Percentiles rank a stretch among this genome's conserved stretches.
These are phyloP conservation scores for Bradynema listronoti DNA, from an alignment of 1,140 invertebrate species.

Conservation along the genomic window DNA sequence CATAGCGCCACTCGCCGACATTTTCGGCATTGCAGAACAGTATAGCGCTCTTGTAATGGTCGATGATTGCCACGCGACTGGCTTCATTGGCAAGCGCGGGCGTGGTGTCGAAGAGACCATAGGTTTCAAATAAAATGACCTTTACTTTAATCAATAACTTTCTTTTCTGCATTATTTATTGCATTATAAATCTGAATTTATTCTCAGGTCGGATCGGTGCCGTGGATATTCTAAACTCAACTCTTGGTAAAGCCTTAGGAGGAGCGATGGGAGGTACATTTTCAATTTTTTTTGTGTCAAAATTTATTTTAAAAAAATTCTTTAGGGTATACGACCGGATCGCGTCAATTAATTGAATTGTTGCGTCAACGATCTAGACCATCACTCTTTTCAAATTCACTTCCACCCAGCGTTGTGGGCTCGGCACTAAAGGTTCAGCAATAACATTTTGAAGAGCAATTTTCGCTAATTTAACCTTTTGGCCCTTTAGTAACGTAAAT, in stretches of 20 bases:
- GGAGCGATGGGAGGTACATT: slow-evolving; percentile 73
- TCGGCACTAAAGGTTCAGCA: slow-evolving; percentile 68
- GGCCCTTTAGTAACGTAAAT: too few relatives aligned
- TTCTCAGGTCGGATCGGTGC: slow-evolving; percentile 66
- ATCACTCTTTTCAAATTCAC: slow-evolving; percentile 80
- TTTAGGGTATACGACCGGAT: slow-evolving; percentile 61
- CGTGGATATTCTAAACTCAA: slow-evolving; percentile 85
- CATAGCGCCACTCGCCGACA: slow-evolving; percentile 70
- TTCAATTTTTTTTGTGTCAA: too few relatives aligned
- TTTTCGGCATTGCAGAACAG: slow-evolving; percentile 71
- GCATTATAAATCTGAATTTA: slow-evolving; percentile 59
- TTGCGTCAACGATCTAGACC: slow-evolving; percentile 78
- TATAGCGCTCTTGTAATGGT: slow-evolving; percentile 76
- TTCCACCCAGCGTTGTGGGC: slow-evolving; percentile 79
- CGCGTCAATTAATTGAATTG: slow-evolving; percentile 66
- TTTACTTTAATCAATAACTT: background rate
- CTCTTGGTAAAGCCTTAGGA: slow-evolving; percentile 82
- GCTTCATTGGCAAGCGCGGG: slow-evolving; percentile 80
- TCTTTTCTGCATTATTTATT: background rate
- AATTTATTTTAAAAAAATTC: background rate
- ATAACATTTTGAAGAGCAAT: background rate
- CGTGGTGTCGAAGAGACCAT: slow-evolving; percentile 61
- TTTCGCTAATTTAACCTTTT: background rate
- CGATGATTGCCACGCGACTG: slow-evolving; percentile 86
- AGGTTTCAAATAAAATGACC: background rate